Evolutionary conservation across 2,797 vertebrate species (phyloP), one percentile per base, ranked within the genome.

Genomic region (Thaleichthys pacificus): DNA sequence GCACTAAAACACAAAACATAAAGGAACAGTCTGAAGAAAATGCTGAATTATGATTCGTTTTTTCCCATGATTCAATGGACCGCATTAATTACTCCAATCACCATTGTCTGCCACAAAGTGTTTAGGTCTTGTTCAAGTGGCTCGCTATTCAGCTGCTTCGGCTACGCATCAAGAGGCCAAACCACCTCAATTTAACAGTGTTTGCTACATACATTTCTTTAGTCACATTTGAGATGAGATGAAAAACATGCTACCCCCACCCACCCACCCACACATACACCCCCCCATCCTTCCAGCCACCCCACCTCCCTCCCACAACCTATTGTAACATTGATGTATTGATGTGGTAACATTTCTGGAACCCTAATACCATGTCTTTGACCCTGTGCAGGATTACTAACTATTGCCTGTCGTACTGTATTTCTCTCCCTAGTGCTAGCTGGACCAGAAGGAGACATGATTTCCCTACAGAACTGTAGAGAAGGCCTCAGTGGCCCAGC

Each of bases 131-230:
- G 80, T 80, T 83, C 51, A 30, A 79, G 22, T 83, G 82, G 58
- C 78, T 79, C 77, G 60, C 74, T 65, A 76, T 89, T 75, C 85
- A 93, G 91, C 91, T 94, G 91, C 92, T 92, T 91, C 22, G 0
- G 65, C 71, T 78, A 26, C 1, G 64, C 85, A 92, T 89, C 49
- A 15, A 7, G 7, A 58, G 89, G 88, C 89, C 91, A 93, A 90
- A 92, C 91, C 81, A 84, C 89, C 92, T 91, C 91, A 91, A 91
- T 56, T 56, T 84, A 93, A 91, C 93, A 93, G 86, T 91, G 93
- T 95, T 95, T 94, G 93, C 95, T 95, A 96, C 95, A 95, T 94
- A 92, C 82, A 56, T 74, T 83, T 73, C 73, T 75, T 60, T 64
- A 75, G 74, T 84, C 74, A 70, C 72, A 73, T 82, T 75, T 71